Percentiles rank a stretch among this genome's conserved stretches.
phyloP scores from a whole-genome alignment of 1,140 invertebrate genomes.

The Drosophila ananassae region DNA sequence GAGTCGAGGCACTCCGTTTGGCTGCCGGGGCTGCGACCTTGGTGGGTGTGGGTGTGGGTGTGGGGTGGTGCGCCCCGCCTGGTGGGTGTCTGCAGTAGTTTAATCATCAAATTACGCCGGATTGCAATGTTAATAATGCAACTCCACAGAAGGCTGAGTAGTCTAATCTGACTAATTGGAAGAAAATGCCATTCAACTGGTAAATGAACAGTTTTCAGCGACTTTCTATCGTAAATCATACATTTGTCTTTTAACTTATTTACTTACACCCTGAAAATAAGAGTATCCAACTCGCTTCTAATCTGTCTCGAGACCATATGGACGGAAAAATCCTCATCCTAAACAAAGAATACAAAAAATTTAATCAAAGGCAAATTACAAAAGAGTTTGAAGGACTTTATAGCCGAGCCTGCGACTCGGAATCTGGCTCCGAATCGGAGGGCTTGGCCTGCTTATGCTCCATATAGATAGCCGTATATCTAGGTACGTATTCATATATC shows the following conservation, averaged over 20 bases:
- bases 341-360: constrained; percentile 22
- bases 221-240: background rate
- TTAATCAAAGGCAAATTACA: constrained; percentile 73
- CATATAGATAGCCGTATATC: constrained; percentile 3
- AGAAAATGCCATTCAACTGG: background rate
- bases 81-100: constrained; percentile 1
- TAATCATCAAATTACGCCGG: constrained; percentile 39
- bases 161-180: constrained; percentile 29
- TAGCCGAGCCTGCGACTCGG: constrained; percentile 10
- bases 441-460: constrained; percentile 19
- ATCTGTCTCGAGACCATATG: background rate
- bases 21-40: constrained; percentile 30
- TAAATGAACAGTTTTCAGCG: background rate
- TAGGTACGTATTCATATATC: constrained; percentile 25
- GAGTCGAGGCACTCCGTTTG: background rate
- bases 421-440: constrained; percentile 27
- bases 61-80: background rate
- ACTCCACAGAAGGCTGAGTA: constrained; percentile 13
- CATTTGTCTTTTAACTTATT: too few species aligned
- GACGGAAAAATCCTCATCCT: constrained; percentile 11
- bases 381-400: constrained; percentile 31
- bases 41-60: constrained; percentile 6
- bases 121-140: constrained; percentile 42
- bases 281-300: background rate
- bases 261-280: too few species aligned